These are phyloP conservation scores for Acrocephalus kingi DNA, from an alignment of 2,113 vertebrate species.

Conservation along the genomic window DNA sequence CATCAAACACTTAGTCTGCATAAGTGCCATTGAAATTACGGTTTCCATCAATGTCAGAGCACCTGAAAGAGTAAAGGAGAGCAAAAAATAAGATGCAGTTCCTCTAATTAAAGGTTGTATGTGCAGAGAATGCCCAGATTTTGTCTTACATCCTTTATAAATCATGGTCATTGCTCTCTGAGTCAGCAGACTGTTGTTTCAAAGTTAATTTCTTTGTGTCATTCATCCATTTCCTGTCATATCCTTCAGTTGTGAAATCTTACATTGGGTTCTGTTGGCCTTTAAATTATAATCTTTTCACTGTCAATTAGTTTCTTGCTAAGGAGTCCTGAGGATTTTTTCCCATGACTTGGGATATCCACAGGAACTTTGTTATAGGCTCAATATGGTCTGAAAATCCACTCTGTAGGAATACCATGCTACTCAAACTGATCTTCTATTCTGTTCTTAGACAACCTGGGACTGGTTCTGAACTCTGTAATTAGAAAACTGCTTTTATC, in stretches of 20 bases:
- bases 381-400: background rate
- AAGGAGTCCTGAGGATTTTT: background rate
- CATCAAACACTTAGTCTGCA: background rate
- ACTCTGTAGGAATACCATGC: background rate
- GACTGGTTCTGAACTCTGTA: background rate
- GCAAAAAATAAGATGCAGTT: background rate
- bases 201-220: conserved; percentile 20
- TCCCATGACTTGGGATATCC: background rate
- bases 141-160: background rate
- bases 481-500: background rate
- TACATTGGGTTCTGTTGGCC: background rate
- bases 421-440: background rate
- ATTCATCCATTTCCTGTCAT: background rate
- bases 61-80: background rate
- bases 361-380: background rate
- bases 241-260: background rate
- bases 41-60: background rate
- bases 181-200: conserved; percentile 13
- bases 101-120: background rate
- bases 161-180: conserved; percentile 1
- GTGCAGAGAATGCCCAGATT: background rate
- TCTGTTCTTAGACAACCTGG: background rate
- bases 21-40: background rate
- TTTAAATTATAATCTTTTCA: background rate
- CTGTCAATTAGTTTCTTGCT: background rate